Evolutionary conservation across 2,113 vertebrate species (phyloP).

Genomic region (Oncorhynchus gorbuscha): DNA sequence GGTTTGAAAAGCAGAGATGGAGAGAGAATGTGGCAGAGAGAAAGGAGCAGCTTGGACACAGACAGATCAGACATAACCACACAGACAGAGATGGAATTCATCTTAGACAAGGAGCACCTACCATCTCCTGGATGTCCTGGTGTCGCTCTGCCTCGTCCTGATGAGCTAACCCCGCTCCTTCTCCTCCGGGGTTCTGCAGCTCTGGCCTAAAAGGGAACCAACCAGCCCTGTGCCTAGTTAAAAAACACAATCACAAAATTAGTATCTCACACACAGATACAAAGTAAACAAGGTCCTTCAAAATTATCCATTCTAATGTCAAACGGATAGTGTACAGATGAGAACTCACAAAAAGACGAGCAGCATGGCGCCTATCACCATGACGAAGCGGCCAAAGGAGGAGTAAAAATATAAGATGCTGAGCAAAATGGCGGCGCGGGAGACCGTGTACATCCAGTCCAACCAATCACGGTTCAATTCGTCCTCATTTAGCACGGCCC

Average conservation of each 20-base stretch:
- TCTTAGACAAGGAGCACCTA: slow-evolving; percentile 45
- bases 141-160: slow-evolving; percentile 80
- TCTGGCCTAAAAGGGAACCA: slow-evolving; percentile 93
- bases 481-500: slow-evolving; percentile 87
- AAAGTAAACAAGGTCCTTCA: background rate
- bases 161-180: slow-evolving; percentile 62
- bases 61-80: background rate
- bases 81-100: background rate
- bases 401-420: slow-evolving; percentile 98
- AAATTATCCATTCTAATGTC: background rate
- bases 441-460: slow-evolving; percentile 94
- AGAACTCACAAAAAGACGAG: slow-evolving; percentile 90
- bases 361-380: slow-evolving; percentile 94
- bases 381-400: slow-evolving; percentile 91
- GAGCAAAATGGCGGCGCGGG: slow-evolving; percentile 87
- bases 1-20: background rate
- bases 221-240: slow-evolving; percentile 88
- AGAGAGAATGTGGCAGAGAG: too few relatives aligned
- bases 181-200: slow-evolving; percentile 73
- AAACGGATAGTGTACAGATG: slow-evolving; percentile 23
- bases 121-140: slow-evolving; percentile 92
- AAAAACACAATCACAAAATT: slow-evolving; percentile 13
- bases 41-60: background rate
- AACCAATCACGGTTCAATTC: slow-evolving; percentile 96
- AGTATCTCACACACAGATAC: background rate